These are phyloP conservation scores for Anguilla pacifica DNA, from an alignment of 2,797 vertebrate genomes.

Conservation along the genomic window DNA sequence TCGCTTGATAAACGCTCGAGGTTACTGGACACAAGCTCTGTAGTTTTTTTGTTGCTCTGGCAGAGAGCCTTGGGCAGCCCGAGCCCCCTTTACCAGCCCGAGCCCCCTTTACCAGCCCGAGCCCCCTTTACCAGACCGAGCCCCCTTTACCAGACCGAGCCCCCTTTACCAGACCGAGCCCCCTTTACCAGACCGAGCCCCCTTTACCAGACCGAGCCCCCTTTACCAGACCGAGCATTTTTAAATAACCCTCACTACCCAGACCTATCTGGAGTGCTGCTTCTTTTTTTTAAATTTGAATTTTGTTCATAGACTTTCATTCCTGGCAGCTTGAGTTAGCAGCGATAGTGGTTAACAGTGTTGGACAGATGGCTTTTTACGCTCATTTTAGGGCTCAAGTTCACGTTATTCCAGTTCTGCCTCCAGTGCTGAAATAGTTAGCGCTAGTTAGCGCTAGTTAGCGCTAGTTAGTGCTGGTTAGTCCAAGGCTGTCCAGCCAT, in stretches of 20 bases:
- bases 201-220: no score
- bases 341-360: neutral
- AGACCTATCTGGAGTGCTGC: slow-evolving; percentile 4
- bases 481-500: slow-evolving; percentile 23
- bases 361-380: neutral
- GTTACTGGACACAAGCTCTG: slow-evolving; percentile 36
- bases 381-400: neutral
- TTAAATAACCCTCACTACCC: slow-evolving; percentile 2
- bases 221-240: neutral
- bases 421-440: slow-evolving; percentile 18
- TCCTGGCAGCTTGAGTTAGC: neutral
- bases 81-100: slow-evolving; percentile 1
- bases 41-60: slow-evolving; percentile 1
- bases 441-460: neutral
- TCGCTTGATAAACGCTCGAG: slow-evolving; percentile 34
- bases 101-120: no score
- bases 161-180: no score
- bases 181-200: no score
- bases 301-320: slow-evolving; percentile 14
- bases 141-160: no score
- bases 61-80: slow-evolving; percentile 12
- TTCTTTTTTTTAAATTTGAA: neutral
- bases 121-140: no score
- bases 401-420: slow-evolving; percentile 11
- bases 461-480: no score